These are phyloP conservation scores for Dreissena rostriformis DNA, from an alignment of 1,140 invertebrate species.

Conservation along the genomic window DNA sequence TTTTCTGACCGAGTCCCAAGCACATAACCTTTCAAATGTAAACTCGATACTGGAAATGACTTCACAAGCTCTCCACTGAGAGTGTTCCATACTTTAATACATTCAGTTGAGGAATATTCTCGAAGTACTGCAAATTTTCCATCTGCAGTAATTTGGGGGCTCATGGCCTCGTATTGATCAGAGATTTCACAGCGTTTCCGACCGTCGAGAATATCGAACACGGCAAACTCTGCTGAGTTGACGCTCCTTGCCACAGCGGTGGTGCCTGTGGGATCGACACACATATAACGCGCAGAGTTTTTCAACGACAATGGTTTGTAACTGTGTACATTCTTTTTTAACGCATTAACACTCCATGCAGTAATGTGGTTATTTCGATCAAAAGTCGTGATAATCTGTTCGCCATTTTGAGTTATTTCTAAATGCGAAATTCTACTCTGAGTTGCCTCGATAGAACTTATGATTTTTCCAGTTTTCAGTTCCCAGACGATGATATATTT, in stretches of 20 bases:
- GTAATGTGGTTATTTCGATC: slow-evolving; percentile 56
- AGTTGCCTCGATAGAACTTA: slow-evolving; percentile 47
- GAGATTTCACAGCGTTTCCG: slow-evolving; percentile 46
- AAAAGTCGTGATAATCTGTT: slow-evolving; percentile 54
- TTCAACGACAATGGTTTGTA: slow-evolving; percentile 57
- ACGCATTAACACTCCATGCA: slow-evolving; percentile 57
- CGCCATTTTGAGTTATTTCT: slow-evolving; percentile 46
- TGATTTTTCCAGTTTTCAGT: slow-evolving; percentile 41
- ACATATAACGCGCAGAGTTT: slow-evolving; percentile 59
- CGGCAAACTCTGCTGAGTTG: slow-evolving; percentile 55
- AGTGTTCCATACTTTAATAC: slow-evolving; percentile 60
- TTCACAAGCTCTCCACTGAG: slow-evolving; percentile 36
- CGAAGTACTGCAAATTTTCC: slow-evolving; percentile 61
- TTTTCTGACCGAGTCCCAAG: slow-evolving; percentile 46
- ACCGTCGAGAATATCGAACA: slow-evolving; percentile 58
- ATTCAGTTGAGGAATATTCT: slow-evolving; percentile 55
- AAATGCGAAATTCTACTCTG: slow-evolving; percentile 40
- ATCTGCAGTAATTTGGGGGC: slow-evolving; percentile 57
- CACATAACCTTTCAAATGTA: slow-evolving; percentile 56
- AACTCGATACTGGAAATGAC: slow-evolving; percentile 49
- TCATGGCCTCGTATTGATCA: slow-evolving; percentile 54
- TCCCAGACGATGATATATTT: slow-evolving; percentile 57
- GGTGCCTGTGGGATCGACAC: slow-evolving; percentile 34
- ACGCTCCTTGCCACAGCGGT: slow-evolving; percentile 55
- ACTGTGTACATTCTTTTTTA: slow-evolving; percentile 35